Base-by-base conservation (phyloP, 2,797 vertebrate genomes). In the Odontamblyopus lacepedii region DNA sequence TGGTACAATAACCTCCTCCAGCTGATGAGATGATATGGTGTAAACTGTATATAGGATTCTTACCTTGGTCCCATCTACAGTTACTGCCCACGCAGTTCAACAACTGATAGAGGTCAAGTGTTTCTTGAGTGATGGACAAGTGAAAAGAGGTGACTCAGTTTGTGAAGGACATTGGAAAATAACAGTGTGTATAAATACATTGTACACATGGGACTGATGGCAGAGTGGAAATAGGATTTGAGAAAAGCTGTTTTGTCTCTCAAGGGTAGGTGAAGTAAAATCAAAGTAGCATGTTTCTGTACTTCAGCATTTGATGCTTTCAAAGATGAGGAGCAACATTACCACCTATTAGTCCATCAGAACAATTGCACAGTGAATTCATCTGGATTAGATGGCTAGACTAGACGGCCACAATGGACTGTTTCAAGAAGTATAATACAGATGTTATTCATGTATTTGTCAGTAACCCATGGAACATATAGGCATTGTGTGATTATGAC, bases 31-130 rank as follows among this genome's bases (percentile, higher is more conserved):
- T 60, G 27, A 30, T 6, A 30, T 16, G 23, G 29, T 60, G 27
- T 26, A 56, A n/a, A 9, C n/a, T 56, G n/a, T 9, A 56, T 9
- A 56, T 57, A 11, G n/a, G 23, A 57, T 57, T 57, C 11, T 57
- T 57, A 56, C 5, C 32, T 56, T 70, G 12, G 8, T 70, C 38
- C 53, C 67, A 32, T 78, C 62, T 62, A 13, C 62, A 38, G 23
- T 77, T 63, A 73, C 63, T 73, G 41, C 30, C 44, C 64, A 48
- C 69, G 48, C 32, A 66, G 73, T 84, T 78, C 70, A 73, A 19
- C 76, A 76, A 51, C 67, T 50, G 59, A 70, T 51, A 64, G 77
- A 88, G 85, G 87, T 84, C 74, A 78, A 63, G 44, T 63, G 63
- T 38, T 29, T 38, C 30, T 12, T 1, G 32, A 80, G 44, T 85